A percentile compares a stretch with the other conserved stretches of the same genome.
phyloP scores from a whole-genome alignment of 2,888 invertebrate genomes.

The Lasioglossum figueresi region DNA sequence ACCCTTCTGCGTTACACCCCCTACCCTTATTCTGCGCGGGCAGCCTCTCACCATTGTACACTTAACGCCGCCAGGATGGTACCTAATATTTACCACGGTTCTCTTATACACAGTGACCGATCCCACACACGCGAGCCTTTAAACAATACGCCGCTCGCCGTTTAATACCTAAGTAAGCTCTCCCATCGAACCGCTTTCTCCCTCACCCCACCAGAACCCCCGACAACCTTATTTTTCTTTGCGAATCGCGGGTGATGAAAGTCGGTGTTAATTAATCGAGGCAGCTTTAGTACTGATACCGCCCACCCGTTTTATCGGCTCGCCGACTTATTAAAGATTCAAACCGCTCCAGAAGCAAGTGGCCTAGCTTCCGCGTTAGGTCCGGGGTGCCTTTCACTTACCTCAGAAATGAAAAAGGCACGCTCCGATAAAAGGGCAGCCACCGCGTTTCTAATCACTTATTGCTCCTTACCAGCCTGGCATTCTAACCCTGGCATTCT shows the following conservation, averaged over 20 bases:
- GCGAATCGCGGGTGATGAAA: slow-evolving; percentile 22
- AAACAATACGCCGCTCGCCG: slow-evolving; percentile 57
- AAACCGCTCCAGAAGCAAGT: not conserved
- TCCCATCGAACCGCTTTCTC: not conserved
- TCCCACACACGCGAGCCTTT: slow-evolving; percentile 58
- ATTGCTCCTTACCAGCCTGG: not conserved
- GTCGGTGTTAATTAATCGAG: slow-evolving; percentile 38
- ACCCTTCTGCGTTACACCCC: slow-evolving; percentile 36
- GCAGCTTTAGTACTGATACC: not conserved
- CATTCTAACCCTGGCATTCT: not conserved
- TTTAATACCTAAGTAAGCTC: slow-evolving; percentile 51
- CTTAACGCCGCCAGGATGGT: slow-evolving; percentile 73
- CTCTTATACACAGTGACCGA: slow-evolving; percentile 69
- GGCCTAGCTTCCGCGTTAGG: slow-evolving; percentile 11
- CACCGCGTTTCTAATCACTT: not conserved
- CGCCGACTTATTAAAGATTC: slow-evolving; percentile 6
- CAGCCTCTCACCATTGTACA: slow-evolving; percentile 69
- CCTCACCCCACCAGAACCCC: not conserved
- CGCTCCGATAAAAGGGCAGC: not conserved
- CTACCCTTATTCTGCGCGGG: slow-evolving; percentile 24
- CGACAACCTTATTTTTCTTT: slow-evolving; percentile 25
- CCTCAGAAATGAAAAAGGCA: not conserved
- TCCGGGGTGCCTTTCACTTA: not conserved
- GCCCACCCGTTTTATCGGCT: slow-evolving; percentile 10
- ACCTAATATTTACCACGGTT: slow-evolving; percentile 77